Base-by-base conservation (phyloP, 2,888 invertebrate genomes). In the Drosophila siamana region DNA sequence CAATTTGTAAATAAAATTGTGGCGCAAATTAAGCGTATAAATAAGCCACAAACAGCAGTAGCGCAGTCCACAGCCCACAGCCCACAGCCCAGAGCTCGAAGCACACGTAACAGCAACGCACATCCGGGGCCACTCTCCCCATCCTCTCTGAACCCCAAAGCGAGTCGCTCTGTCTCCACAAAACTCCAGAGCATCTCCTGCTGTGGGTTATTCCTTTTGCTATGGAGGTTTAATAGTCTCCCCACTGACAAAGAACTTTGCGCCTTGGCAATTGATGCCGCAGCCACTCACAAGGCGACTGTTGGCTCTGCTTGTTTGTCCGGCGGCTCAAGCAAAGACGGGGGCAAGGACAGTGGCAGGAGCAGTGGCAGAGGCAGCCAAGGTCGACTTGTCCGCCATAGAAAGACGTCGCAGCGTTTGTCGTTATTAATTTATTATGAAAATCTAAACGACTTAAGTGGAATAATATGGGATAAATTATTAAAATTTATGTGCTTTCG, bases 371-470 rank as follows among this genome's bases (percentile, higher is more conserved):
- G 38, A 9, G 7, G 6, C 2, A 26, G 44, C 51, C 69, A 85
- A 81, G 83, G 86, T 81, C 80, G 77, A 66, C 69, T 51, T 46
- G 33, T 38, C 50, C 41, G 48, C 33, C 5, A 46, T 28, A 46
- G 55, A 15, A 24, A 48, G 77, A 77, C 72, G 60, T 61, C 66
- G 61, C 71, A 67, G 64, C 71, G 81, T 72, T 78, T 74, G 78
- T 80, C 88, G 89, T 87, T 89, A 91, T 90, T 91, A 90, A 90
- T 90, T 90, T 90, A 90, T 90, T 91, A 91, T 90, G 90, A 90
- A 91, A 90, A 90, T 90, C 90, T 90, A 88, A 90, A 90, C 90
- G 90, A 91, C 90, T 91, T 90, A 90, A 91, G 91, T 90, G 91
- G 90, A 85, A 88, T 90, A 90, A 90, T 90, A 89, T 91, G 90